A percentile compares a stretch with the other conserved stretches of the same genome.
phyloP scores from a whole-genome alignment of 2,888 invertebrate species.

The Latrodectus elegans region DNA sequence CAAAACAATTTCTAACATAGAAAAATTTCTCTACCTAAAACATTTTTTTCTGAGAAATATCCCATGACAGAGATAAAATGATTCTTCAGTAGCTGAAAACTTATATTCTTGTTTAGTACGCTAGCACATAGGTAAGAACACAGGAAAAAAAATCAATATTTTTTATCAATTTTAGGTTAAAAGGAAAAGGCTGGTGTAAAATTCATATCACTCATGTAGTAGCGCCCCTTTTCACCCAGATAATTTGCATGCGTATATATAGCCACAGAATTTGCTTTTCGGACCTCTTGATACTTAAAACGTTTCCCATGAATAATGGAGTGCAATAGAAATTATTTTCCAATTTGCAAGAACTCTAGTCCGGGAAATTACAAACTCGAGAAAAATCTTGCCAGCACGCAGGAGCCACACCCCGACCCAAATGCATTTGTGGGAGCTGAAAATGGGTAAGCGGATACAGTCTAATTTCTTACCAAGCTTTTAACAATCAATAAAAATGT shows the following conservation, averaged over 20 bases:
- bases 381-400: conserved; percentile 22
- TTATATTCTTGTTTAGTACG: no score
- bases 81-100: no score
- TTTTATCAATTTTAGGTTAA: no score
- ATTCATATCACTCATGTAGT: background rate
- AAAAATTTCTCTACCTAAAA: no score
- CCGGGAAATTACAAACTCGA: conserved; percentile 29
- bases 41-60: no score
- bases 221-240: background rate
- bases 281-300: conserved; percentile 17
- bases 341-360: conserved; percentile 22
- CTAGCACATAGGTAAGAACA: no score
- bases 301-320: conserved; percentile 25
- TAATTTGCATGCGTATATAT: background rate
- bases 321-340: conserved; percentile 49
- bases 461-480: conserved; percentile 23
- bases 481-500: conserved; percentile 18
- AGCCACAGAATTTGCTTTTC: background rate
- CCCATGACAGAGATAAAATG: no score
- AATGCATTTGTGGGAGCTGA: conserved; percentile 7
- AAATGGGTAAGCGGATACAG: conserved; percentile 11
- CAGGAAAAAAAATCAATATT: no score
- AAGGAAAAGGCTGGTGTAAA: background rate
- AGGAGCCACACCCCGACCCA: conserved; percentile 21
- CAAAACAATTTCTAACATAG: no score